Evolutionary conservation across 2,888 invertebrate species (phyloP), one percentile per base, ranked within the genome.

Genomic region (Nezara viridula): DNA sequence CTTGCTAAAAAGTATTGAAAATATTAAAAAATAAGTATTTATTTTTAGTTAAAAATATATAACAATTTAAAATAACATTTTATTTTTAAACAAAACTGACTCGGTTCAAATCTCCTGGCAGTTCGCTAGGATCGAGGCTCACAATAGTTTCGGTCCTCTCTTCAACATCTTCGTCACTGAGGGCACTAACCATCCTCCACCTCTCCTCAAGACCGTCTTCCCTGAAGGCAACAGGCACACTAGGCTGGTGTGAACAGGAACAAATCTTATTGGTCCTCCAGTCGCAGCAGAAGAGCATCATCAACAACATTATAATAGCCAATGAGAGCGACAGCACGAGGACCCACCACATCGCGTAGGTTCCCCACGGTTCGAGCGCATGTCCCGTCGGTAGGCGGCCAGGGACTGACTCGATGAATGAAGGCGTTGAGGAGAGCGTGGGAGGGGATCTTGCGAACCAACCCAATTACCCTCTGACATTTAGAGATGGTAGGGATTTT

Each of bases 391-490:
- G n/a, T 5, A 4, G 81, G 24, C 81, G n/a, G 81, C 44, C 81
- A n/a, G 6, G n/a, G 4, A 81, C 81, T 81, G 81, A 47, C 81
- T 81, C 44, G 12, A 81, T 81, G 81, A 81, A 40, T 40, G 81
- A 14, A 40, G 81, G 44, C 24, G 81, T 47, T 16, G 16, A n/a
- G n/a, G 24, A n/a, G 12, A 14, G 81, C 44, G 81, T 40, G 81
- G 44, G 81, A 81, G 81, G 81, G 81, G 81, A n/a, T 81, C 5
- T 44, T 37, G 16, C 9, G 6, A 73, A 21, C 32, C 66, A 32
- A 73, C 37, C 32, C 66, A 73, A 73, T 73, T 81, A 81, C 44
- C 81, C 66, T 44, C 44, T 81, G 81, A 81, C 81, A 81, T 81
- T 81, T 81, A 81, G 12, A 16, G 6, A 73, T 37, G 32, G 7